Conservation (phyloP, 2,888 invertebrate species). For the Anodontia alba region DNA sequence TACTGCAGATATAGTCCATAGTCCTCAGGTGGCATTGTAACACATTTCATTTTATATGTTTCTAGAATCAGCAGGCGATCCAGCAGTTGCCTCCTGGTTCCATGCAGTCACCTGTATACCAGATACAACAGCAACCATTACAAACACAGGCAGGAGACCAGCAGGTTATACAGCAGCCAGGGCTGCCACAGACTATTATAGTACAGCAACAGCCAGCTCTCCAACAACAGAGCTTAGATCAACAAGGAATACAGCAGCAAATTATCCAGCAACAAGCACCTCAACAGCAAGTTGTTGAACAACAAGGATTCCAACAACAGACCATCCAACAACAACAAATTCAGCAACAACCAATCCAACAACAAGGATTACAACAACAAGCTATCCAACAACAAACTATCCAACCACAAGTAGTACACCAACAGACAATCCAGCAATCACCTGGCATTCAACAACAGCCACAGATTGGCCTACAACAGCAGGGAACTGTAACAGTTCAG, state of each 20-base stretch:
- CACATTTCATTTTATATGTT: background rate
- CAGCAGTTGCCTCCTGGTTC: constrained; percentile 9
- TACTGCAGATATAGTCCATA: no score
- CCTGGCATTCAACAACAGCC: constrained; percentile 36
- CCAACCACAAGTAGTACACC: background rate
- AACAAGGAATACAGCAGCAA: background rate
- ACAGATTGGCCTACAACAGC: constrained; percentile 25
- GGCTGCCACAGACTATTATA: background rate
- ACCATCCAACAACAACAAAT: background rate
- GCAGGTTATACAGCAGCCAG: background rate
- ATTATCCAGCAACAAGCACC: background rate
- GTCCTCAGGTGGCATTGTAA: no score
- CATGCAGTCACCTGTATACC: background rate
- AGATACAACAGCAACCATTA: constrained; percentile 16
- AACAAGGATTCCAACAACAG: background rate
- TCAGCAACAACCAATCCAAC: background rate
- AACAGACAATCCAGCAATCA: constrained; percentile 24
- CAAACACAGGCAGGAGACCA: constrained; percentile 9
- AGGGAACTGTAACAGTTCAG: constrained; percentile 20
- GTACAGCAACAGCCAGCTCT: background rate
- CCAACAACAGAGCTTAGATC: background rate
- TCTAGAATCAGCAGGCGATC: background rate
- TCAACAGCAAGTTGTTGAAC: constrained; percentile 2
- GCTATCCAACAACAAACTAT: background rate
- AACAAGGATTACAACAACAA: background rate